These are phyloP conservation scores for Motacilla tschutschensis DNA, from an alignment of 2,113 vertebrate species.

Conservation along the genomic window DNA sequence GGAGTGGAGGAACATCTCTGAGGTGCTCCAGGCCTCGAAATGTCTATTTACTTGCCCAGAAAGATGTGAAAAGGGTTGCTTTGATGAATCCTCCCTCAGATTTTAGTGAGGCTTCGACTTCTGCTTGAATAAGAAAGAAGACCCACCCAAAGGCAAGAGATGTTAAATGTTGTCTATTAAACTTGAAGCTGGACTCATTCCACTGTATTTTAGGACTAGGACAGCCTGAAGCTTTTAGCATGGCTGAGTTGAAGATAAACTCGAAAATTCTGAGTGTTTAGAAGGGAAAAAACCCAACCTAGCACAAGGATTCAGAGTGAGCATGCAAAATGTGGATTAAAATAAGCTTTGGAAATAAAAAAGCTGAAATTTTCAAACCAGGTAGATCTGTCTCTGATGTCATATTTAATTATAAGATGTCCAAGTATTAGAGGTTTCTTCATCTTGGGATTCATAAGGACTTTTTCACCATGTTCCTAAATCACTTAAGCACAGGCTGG, in stretches of 20 bases:
- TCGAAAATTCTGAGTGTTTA: neutral
- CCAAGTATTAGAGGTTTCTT: neutral
- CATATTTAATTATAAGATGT: neutral
- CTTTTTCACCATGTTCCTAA: neutral
- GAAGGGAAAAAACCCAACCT: neutral
- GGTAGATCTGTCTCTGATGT: neutral
- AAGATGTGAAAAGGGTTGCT: neutral
- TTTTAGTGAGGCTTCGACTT: neutral
- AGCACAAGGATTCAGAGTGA: neutral
- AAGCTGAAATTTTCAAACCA: neutral
- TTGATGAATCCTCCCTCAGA: neutral
- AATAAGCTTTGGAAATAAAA: neutral
- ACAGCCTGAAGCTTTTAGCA: neutral
- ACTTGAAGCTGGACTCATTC: neutral
- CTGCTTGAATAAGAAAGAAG: neutral
- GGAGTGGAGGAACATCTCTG: neutral
- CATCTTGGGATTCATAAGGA: neutral
- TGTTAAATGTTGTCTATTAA: conserved; percentile 13
- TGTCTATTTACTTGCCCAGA: neutral
- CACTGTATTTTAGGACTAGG: neutral
- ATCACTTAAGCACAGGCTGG: neutral
- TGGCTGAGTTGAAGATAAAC: neutral
- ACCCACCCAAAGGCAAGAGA: neutral
- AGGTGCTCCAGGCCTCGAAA: neutral
- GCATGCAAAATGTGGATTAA: accelerated